Percentiles rank a stretch among this genome's conserved stretches.
These are phyloP conservation scores for Agriotes lineatus DNA, from an alignment of 2,888 invertebrate species.

Conservation along the genomic window DNA sequence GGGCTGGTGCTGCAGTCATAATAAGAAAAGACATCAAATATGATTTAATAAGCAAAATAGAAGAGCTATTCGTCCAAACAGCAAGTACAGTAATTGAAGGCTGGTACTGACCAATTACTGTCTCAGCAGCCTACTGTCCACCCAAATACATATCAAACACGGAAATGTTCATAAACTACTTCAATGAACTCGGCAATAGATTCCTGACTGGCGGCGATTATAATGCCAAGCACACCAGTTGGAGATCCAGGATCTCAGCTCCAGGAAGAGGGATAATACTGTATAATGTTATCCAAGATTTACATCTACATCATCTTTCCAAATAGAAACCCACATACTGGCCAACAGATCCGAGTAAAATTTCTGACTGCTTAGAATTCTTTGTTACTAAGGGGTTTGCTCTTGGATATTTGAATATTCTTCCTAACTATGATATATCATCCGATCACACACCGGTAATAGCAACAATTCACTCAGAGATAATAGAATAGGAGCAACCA, in stretches of 20 bases:
- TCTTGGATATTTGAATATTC: neutral
- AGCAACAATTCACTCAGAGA: neutral
- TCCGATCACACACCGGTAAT: neutral
- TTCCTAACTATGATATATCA: neutral
- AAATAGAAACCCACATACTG: constrained; percentile 16
- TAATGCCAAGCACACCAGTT: no score
- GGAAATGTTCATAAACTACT: constrained; percentile 10
- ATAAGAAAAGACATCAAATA: no score
- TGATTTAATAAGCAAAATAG: no score
- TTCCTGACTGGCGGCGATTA: neutral
- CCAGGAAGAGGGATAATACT: neutral
- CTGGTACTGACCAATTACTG: no score
- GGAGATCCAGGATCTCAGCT: neutral
- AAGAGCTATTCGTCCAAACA: no score
- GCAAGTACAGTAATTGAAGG: no score
- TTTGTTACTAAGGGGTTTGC: neutral
- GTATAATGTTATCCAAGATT: neutral
- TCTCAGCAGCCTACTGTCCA: constrained; percentile 9
- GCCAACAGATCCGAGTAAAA: constrained; percentile 2
- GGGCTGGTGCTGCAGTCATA: no score
- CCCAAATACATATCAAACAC: neutral
- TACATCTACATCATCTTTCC: neutral
- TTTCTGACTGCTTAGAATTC: constrained; percentile 7
- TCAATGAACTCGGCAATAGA: constrained; percentile 6
- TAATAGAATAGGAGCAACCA: neutral